These are phyloP conservation scores for Drosophila merina DNA, from an alignment of 2,888 invertebrate genomes.

Conservation along the genomic window DNA sequence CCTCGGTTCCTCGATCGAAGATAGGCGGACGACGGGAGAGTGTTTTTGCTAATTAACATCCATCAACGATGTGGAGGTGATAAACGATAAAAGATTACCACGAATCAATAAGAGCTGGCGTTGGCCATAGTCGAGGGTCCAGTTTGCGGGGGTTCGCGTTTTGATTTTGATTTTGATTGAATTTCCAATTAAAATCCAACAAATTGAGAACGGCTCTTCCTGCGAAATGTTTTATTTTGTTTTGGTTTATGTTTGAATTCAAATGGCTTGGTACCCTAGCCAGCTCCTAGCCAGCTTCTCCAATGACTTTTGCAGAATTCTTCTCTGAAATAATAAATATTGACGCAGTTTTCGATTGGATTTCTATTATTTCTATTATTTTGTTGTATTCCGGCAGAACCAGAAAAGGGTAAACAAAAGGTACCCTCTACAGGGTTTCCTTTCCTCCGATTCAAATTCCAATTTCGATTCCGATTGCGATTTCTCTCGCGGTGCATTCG, in stretches of 20 bases:
- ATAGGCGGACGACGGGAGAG: neutral
- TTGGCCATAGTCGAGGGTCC: neutral
- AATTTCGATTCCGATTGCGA: too few relatives aligned
- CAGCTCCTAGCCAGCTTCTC: too few relatives aligned
- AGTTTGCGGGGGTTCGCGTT: too few relatives aligned
- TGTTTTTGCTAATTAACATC: conserved; percentile 6
- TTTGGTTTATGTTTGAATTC: too few relatives aligned
- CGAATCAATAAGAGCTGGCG: conserved; percentile 1
- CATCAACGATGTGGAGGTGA: conserved; percentile 6
- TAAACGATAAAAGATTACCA: conserved; percentile 6
- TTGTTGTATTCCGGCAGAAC: conserved; percentile 16
- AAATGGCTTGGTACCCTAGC: too few relatives aligned
- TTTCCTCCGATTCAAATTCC: conserved; percentile 15
- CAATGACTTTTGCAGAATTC: neutral
- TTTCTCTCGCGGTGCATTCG: conserved; percentile 32
- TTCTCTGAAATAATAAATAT: neutral
- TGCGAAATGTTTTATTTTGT: neutral
- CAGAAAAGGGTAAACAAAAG: conserved; percentile 1
- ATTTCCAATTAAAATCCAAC: neutral
- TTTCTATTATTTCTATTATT: neutral
- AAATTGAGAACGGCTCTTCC: neutral
- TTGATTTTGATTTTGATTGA: neutral
- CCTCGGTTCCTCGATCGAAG: neutral
- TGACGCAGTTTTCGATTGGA: neutral
- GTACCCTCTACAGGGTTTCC: conserved; percentile 17